Base-by-base conservation (phyloP, 1,140 invertebrate species). In the Hermetia illucens region DNA sequence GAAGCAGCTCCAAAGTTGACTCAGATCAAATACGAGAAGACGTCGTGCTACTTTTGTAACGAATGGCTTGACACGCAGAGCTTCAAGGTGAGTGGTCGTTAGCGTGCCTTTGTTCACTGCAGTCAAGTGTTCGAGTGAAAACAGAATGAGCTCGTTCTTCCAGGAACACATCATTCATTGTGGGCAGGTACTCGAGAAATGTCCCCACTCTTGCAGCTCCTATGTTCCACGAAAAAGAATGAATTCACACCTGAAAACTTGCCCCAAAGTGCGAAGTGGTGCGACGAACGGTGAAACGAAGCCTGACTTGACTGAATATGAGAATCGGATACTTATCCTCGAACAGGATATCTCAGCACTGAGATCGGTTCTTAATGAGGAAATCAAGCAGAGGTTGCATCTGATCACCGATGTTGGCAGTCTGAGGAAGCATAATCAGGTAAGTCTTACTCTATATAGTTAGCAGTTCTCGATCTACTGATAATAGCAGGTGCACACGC, bases 181-280 rank as follows among this genome's bases (percentile, higher is more conserved):
- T 41, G 72, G 72, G 6, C 72, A 72, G 33, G 75, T 79, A 3
- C 44, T 80, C 30, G 72, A 78, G 47, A 70, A 75, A 50, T 82
- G 78, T 39, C 65, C 71, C 0, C 61, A 71, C 41, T 66, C 70
- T 27, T 82, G 77, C 40, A 72, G 73, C 1, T 70, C 68, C n/a
- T 80, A 76, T 55, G 62, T 79, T 12, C 69, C 72, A 25, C 61
- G 77, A 31, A 69, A 66, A 33, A 65, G 68, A 18, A 65, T 69
- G 48, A 59, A 68, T 3, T 59, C 64, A 2, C 77, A 80, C 41
- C 50, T 65, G 18, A 65, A 60, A 37, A 65, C 70, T 18, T 79
- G 77, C 45, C 64, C 64, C 0, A 61, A 70, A 47, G 34, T 35
- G 1, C 15, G 15, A 50, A 51, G 29, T 6, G 5, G 15, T 31